Conservation (phyloP, 1,140 invertebrate genomes). For the Saxidomus purpurata region DNA sequence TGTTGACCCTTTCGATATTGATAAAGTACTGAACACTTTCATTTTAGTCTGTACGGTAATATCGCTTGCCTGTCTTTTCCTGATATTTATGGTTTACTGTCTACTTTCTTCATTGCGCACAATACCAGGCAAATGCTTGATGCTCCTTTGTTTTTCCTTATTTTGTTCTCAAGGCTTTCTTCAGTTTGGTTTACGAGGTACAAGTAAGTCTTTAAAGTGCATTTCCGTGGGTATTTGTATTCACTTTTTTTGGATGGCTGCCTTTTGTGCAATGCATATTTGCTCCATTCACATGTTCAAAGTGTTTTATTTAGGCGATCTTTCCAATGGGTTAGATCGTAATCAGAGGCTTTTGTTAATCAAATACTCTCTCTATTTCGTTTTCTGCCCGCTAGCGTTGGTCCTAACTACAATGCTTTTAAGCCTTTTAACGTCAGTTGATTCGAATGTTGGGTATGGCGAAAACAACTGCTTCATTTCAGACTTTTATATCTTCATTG, state of each 20-base stretch:
- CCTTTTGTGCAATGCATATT: constrained; percentile 97
- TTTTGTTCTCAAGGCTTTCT: constrained; percentile 86
- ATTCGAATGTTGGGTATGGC: constrained; percentile 53
- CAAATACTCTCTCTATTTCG: not conserved
- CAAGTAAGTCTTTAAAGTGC: too few species aligned
- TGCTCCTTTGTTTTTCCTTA: constrained; percentile 84
- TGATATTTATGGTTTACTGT: too few species aligned
- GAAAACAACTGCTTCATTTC: too few species aligned
- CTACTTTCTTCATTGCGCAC: too few species aligned
- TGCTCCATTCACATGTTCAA: constrained; percentile 90
- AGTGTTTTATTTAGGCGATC: too few species aligned
- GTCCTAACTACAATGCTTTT: too few species aligned
- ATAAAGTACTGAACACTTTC: not conserved
- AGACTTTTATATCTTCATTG: too few species aligned
- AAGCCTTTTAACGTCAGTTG: not conserved
- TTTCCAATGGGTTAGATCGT: not conserved
- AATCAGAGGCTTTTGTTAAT: not conserved
- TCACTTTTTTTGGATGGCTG: constrained; percentile 96
- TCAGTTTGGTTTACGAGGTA: constrained; percentile 84
- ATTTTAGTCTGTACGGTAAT: too few species aligned
- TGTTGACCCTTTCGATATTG: not conserved
- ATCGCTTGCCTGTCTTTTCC: too few species aligned
- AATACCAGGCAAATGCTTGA: constrained; percentile 86
- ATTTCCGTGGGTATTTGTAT: constrained; percentile 90
- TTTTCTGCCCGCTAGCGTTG: not conserved